Conservation (phyloP, 2,797 vertebrate genomes). For the Sebastiscus tertius region DNA sequence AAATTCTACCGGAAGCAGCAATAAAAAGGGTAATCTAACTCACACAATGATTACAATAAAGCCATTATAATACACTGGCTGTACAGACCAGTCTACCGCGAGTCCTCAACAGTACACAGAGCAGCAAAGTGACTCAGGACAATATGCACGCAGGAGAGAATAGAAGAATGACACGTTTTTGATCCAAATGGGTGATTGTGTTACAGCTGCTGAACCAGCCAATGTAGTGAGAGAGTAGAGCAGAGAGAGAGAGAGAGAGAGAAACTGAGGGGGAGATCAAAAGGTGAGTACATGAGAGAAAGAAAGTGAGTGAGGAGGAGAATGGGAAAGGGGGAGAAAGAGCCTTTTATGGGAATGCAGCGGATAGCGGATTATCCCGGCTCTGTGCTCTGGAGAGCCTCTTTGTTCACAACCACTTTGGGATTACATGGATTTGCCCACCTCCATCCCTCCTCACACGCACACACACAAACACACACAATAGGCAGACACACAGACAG, state of each 20-base stretch:
- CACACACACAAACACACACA: background rate
- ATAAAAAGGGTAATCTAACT: background rate
- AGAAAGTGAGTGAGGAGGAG: constrained; percentile 40
- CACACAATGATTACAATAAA: constrained; percentile 2
- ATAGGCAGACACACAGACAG: background rate
- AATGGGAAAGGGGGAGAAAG: constrained; percentile 48
- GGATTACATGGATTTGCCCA: constrained; percentile 80
- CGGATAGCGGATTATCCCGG: constrained; percentile 76
- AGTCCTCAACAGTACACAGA: background rate
- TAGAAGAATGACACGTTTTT: constrained; percentile 12
- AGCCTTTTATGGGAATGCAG: constrained; percentile 76
- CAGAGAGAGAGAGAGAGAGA: background rate
- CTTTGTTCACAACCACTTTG: constrained; percentile 80
- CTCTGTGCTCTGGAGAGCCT: constrained; percentile 75
- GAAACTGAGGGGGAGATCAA: constrained; percentile 33
- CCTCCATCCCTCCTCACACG: constrained; percentile 46
- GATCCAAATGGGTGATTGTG: constrained; percentile 36
- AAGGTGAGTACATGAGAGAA: constrained; percentile 44
- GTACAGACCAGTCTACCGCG: background rate
- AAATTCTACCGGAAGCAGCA: background rate
- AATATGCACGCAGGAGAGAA: constrained; percentile 1
- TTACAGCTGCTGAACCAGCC: constrained; percentile 35
- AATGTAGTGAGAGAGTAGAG: background rate
- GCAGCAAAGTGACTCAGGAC: background rate
- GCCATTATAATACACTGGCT: background rate